Evolutionary conservation across 2,113 vertebrate genomes (phyloP).

Genomic region (Ptychochromis oligacanthus): DNA sequence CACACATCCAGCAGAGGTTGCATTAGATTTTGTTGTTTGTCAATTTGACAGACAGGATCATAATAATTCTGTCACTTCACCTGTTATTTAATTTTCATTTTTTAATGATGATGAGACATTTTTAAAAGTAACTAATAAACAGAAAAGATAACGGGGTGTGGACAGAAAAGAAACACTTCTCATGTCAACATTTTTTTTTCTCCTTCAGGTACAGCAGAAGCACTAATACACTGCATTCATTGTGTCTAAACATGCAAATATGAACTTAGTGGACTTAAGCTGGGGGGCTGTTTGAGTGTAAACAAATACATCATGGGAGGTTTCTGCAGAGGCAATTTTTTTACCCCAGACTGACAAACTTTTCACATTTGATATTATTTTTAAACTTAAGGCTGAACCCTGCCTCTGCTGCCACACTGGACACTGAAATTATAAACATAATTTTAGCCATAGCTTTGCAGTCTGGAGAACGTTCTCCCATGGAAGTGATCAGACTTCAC

Average conservation of each 20-base stretch:
- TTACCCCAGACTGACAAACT: background rate
- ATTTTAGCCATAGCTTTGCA: background rate
- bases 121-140: rapidly evolving
- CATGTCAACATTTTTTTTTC: rapidly evolving
- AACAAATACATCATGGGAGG: background rate
- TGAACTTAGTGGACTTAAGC: background rate
- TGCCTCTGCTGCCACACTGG: background rate
- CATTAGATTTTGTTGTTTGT: rapidly evolving
- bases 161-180: background rate
- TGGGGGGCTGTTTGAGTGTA: background rate
- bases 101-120: too few relatives aligned
- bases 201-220: background rate
- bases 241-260: background rate
- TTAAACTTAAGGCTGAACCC: background rate
- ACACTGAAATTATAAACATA: background rate
- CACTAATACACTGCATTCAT: background rate
- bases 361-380: too few relatives aligned
- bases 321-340: background rate
- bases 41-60: background rate
- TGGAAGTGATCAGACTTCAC: background rate
- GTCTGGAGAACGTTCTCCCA: background rate
- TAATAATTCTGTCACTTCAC: too few relatives aligned
- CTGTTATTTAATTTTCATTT: too few relatives aligned
- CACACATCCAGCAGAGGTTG: background rate
- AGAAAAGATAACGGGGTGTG: background rate